phyloP scores from a whole-genome alignment of 1,140 invertebrate genomes.

The Drosophila dunni region DNA sequence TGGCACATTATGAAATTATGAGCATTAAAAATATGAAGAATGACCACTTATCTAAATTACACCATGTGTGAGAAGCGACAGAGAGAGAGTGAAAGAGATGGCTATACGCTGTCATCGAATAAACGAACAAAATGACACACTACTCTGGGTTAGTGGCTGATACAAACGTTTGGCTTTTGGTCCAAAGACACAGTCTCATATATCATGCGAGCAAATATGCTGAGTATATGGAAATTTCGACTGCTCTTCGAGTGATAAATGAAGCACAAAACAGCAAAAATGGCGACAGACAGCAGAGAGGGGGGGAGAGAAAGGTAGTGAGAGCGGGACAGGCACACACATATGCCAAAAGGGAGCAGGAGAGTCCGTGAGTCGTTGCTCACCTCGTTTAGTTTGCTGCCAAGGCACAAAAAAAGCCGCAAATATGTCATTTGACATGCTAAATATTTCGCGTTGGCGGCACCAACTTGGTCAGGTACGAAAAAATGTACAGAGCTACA shows the following conservation, averaged over 20 bases:
- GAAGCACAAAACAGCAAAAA: constrained; percentile 74
- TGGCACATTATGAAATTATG: constrained; percentile 84
- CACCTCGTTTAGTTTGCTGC: constrained; percentile 32
- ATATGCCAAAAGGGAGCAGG: constrained; percentile 26
- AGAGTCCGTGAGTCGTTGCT: constrained; percentile 4
- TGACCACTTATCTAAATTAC: constrained; percentile 84
- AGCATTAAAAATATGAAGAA: constrained; percentile 84
- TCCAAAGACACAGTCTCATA: constrained; percentile 63
- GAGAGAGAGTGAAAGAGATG: constrained; percentile 2
- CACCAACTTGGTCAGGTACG: constrained; percentile 45
- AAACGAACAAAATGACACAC: constrained; percentile 62
- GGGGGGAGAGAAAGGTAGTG: constrained; percentile 22
- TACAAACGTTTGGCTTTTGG: constrained; percentile 45
- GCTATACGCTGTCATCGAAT: constrained; percentile 62
- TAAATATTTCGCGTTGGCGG: constrained; percentile 74
- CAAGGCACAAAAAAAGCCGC: constrained; percentile 40
- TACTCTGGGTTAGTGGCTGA: constrained; percentile 41
- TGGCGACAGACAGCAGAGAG: constrained; percentile 48
- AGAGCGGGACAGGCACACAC: constrained; percentile 50
- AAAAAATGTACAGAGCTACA: constrained; percentile 15
- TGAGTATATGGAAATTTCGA: constrained; percentile 76
- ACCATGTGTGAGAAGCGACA: constrained; percentile 64
- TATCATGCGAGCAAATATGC: constrained; percentile 73
- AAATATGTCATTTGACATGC: constrained; percentile 83
- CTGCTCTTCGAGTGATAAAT: constrained; percentile 67